phyloP scores from a whole-genome alignment of 2,888 invertebrate species.

The Plagodis pulveraria region DNA sequence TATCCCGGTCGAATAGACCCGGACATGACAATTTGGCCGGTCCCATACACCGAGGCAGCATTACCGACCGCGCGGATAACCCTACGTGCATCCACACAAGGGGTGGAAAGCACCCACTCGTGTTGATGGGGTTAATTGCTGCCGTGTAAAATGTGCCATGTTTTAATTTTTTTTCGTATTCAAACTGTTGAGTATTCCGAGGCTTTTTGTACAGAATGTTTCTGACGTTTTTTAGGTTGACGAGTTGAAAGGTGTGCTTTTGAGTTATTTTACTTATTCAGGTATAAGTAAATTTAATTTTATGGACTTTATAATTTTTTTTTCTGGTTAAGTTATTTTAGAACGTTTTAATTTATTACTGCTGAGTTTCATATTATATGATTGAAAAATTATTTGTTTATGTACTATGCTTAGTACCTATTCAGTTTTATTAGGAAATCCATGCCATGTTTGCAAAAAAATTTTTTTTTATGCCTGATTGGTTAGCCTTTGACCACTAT shows the following conservation, averaged over 20 bases:
- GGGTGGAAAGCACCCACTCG: conserved; percentile 43
- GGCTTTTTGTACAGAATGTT: conserved; percentile 16
- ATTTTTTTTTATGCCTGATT: too few relatives aligned
- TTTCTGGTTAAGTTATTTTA: too few relatives aligned
- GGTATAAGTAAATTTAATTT: too few relatives aligned
- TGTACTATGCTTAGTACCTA: too few relatives aligned
- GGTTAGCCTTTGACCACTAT: too few relatives aligned
- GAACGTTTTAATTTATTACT: not conserved
- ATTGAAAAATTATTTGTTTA: too few relatives aligned
- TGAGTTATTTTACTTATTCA: too few relatives aligned
- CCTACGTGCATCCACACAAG: not conserved
- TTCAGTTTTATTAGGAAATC: too few relatives aligned
- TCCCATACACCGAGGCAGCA: conserved; percentile 15
- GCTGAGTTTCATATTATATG: too few relatives aligned
- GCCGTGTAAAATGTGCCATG: conserved; percentile 40
- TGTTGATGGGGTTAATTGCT: conserved; percentile 51
- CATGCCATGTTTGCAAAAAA: too few relatives aligned
- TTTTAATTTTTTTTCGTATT: conserved; percentile 29
- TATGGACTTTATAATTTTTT: too few relatives aligned
- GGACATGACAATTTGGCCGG: conserved; percentile 50
- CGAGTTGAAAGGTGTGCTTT: not conserved
- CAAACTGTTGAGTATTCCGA: conserved; percentile 6
- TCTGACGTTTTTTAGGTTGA: conserved; percentile 16
- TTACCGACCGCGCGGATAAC: conserved; percentile 6
- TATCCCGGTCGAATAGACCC: conserved; percentile 47